A percentile compares a stretch with the other conserved stretches of the same genome.
Conservation (phyloP, 2,888 invertebrate species). For the Chesias legatella region DNA sequence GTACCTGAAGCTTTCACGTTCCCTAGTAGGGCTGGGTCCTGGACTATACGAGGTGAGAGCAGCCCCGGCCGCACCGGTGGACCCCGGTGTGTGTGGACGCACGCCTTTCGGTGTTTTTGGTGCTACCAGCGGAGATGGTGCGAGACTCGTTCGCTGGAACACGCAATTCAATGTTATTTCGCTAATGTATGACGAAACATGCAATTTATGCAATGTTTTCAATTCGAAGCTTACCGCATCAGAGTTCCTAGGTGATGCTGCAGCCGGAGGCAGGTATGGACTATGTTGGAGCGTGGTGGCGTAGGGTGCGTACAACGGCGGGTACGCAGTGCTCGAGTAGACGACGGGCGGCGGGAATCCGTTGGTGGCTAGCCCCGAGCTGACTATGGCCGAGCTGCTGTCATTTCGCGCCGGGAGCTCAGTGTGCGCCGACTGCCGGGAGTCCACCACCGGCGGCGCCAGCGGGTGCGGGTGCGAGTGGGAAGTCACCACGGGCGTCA, state of each 20-base stretch:
- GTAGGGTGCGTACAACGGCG: conserved; percentile 89
- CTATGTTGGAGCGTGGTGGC: conserved; percentile 86
- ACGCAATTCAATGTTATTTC: conserved; percentile 4
- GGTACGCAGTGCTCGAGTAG: conserved; percentile 81
- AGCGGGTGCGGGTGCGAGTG: conserved; percentile 57
- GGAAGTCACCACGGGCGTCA: conserved; percentile 42
- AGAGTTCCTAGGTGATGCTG: conserved; percentile 82
- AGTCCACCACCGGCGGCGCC: conserved; percentile 60
- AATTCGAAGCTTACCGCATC: conserved; percentile 60
- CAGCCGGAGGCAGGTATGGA: conserved; percentile 85
- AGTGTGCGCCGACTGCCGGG: conserved; percentile 50
- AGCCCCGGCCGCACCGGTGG: conserved; percentile 63
- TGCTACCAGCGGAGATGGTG: conserved; percentile 74
- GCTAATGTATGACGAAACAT: background rate
- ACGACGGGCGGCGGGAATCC: conserved; percentile 84
- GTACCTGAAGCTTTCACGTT: conserved; percentile 93
- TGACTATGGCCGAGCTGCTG: conserved; percentile 64
- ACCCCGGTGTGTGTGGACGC: conserved; percentile 70
- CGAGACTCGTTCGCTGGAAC: conserved; percentile 67
- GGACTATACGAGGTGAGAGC: conserved; percentile 84
- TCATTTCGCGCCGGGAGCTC: conserved; percentile 67
- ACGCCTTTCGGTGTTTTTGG: conserved; percentile 75
- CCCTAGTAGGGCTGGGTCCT: conserved; percentile 88
- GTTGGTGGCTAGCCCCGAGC: conserved; percentile 84
- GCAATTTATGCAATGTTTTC: too few relatives aligned